These are phyloP conservation scores for Microdon myrmicae DNA, from an alignment of 2,888 invertebrate species.

Conservation along the genomic window DNA sequence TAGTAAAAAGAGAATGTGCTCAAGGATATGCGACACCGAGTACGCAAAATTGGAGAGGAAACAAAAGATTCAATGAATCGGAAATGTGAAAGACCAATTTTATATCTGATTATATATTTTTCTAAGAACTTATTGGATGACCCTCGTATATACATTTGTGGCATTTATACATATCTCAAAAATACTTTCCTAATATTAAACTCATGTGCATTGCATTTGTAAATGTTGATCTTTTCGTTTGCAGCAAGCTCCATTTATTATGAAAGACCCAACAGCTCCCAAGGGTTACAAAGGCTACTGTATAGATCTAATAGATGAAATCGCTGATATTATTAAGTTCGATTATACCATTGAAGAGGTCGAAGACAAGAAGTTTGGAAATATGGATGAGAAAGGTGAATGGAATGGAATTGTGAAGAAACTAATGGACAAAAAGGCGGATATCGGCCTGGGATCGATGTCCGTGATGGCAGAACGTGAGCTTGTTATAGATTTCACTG, in stretches of 20 bases:
- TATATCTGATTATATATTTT: neutral
- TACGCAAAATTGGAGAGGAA: no score
- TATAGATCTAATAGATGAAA: conserved; percentile 90
- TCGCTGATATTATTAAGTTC: conserved; percentile 84
- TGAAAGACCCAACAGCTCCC: conserved; percentile 74
- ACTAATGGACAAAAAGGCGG: conserved; percentile 85
- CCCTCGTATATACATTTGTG: neutral
- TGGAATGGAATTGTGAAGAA: conserved; percentile 89
- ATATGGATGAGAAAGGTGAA: conserved; percentile 85
- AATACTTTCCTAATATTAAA: no score
- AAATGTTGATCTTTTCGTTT: neutral
- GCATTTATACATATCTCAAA: no score
- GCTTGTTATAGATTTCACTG: conserved; percentile 97
- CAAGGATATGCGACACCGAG: no score
- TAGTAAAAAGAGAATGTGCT: no score
- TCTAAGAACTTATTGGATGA: neutral
- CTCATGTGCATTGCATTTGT: no score
- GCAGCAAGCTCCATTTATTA: conserved; percentile 86
- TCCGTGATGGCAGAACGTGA: conserved; percentile 98
- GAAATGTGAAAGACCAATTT: no score
- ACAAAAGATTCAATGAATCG: no score
- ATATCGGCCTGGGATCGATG: conserved; percentile 92
- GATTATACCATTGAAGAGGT: conserved; percentile 88
- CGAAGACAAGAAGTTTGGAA: conserved; percentile 86
- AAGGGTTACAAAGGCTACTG: conserved; percentile 88